Evolutionary conservation across 2,113 vertebrate species (phyloP).

Genomic region (Plectropomus leopardus): DNA sequence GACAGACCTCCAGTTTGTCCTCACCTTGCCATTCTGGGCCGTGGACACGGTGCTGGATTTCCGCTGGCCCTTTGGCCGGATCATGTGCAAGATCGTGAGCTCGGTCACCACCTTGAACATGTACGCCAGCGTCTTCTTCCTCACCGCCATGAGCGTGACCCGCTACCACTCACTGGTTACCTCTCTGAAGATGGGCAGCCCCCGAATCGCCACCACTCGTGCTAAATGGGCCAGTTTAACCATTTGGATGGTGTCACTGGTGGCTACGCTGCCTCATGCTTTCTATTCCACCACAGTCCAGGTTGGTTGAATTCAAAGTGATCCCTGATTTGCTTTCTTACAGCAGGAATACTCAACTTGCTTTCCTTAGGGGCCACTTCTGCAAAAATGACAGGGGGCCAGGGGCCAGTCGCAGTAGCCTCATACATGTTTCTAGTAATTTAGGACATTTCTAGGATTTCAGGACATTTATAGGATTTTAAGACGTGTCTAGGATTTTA

Average conservation of each 20-base stretch:
- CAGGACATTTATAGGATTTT: too few relatives aligned
- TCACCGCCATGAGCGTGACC: conserved; percentile 88
- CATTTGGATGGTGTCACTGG: conserved; percentile 85
- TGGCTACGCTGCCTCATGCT: conserved; percentile 85
- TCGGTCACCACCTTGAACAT: conserved; percentile 87
- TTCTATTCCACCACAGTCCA: conserved; percentile 85
- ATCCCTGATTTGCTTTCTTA: background rate
- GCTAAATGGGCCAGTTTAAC: conserved; percentile 83
- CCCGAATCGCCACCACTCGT: conserved; percentile 44
- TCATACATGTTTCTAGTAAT: too few relatives aligned
- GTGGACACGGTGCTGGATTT: conserved; percentile 87
- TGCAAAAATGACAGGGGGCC: too few relatives aligned
- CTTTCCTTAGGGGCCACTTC: too few relatives aligned
- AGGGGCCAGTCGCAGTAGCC: too few relatives aligned
- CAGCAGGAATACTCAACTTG: too few relatives aligned
- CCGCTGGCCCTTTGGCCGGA: conserved; percentile 88
- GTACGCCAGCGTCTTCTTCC: conserved; percentile 88
- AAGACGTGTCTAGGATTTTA: too few relatives aligned
- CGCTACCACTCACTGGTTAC: conserved; percentile 84
- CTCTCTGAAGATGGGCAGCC: conserved; percentile 81
- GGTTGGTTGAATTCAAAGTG: conserved; percentile 43
- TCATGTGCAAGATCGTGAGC: conserved; percentile 88
- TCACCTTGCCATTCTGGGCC: conserved; percentile 89
- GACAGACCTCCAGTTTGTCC: conserved; percentile 88
- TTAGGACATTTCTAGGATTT: too few relatives aligned